These are phyloP conservation scores for Agonopterix subpropinquella DNA, from an alignment of 2,888 invertebrate species.

Conservation along the genomic window DNA sequence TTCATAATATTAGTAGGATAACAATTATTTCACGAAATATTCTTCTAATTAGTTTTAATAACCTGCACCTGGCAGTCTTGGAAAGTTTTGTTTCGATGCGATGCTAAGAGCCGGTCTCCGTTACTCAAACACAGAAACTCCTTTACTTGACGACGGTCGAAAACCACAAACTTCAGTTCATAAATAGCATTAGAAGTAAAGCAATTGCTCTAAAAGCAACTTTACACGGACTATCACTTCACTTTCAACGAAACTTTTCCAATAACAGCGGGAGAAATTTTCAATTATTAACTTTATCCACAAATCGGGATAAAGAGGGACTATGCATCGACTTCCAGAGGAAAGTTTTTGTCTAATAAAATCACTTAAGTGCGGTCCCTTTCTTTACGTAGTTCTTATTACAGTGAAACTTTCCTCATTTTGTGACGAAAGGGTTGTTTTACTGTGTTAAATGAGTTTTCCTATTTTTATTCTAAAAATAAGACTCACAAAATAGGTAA, in stretches of 20 bases:
- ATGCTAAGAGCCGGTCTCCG: no score
- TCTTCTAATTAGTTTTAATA: no score
- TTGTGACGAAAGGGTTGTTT: not conserved
- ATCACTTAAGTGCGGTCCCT: slow-evolving; percentile 14
- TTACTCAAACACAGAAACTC: no score
- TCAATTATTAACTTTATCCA: slow-evolving; percentile 52
- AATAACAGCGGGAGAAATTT: slow-evolving; percentile 47
- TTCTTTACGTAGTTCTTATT: not conserved
- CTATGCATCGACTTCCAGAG: slow-evolving; percentile 20
- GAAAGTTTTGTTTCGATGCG: no score
- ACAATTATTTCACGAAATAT: no score
- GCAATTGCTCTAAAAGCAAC: not conserved
- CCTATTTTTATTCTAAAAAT: no score
- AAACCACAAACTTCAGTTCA: no score
- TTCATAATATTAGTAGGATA: no score
- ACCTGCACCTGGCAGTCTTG: no score
- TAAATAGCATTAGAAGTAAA: not conserved
- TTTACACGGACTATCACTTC: not conserved
- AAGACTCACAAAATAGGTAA: no score
- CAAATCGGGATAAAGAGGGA: slow-evolving; percentile 22
- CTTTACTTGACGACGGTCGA: no score
- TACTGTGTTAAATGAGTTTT: no score
- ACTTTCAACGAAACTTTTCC: slow-evolving; percentile 37
- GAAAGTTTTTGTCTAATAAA: slow-evolving; percentile 20
- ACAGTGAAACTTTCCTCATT: not conserved